Evolutionary conservation across 2,113 vertebrate species (phyloP), one percentile per base, ranked within the genome.

Genomic region (Pelobates fuscus): DNA sequence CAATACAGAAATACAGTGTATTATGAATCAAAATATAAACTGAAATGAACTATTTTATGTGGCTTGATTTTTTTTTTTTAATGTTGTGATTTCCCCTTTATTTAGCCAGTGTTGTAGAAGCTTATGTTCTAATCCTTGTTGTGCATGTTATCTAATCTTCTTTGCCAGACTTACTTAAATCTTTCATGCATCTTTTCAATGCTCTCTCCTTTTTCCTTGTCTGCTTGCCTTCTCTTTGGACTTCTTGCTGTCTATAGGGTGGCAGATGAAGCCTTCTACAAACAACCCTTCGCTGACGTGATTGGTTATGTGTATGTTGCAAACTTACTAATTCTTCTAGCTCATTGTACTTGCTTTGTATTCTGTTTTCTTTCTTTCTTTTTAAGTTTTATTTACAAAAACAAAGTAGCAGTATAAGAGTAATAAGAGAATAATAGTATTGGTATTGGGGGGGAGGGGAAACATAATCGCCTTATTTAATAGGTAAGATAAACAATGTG

Each of bases 231-330:
- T 85, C 85, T 86, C 92, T 90, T 93, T 86, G 80, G 86, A 89
- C 91, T 91, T 89, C 91, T 94, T 89, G 92, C 92, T 94, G 72
- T 52, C 72, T 76, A 52, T 67, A 99, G 97, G 92, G 95, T 98
- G 86, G 94, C 96, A 95, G 97, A 99, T 85, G 97, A 98, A 94
- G 96, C 96, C 91, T 99, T 99, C 97, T 99, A 96, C 96, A 98
- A 96, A 92, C 97, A 99, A 91, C 97, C 96, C 93, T 98, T 97
- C 94, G 94, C 96, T 96, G 96, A 99, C 81, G 87, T 99, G 93
- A 99, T 99, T 94, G 97, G 97, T 98, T 99, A 99, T 98, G 97
- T 99, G 97, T 99, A 98, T 99, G 97, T 99, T 94, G 93, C 92
- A 89, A 90, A 95, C 95, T 93, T 95, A 93, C 92, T 94, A 91